Conservation (phyloP, 2,888 invertebrate species). For the Carterocephalus palaemon region DNA sequence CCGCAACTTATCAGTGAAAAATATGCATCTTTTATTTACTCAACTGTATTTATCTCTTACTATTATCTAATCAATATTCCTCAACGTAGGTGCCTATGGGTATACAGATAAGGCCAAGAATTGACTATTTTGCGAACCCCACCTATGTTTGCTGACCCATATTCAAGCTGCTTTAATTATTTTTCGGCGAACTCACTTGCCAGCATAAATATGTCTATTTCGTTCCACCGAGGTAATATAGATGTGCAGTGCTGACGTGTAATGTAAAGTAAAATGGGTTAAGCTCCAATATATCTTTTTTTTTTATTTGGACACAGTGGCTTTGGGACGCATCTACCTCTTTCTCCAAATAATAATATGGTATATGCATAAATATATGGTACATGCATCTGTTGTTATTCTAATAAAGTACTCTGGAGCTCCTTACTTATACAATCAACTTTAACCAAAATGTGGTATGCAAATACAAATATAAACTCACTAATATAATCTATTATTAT, state of each 20-base stretch:
- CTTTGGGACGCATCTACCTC: too few relatives aligned
- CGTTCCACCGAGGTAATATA: neutral
- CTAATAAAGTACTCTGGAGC: too few relatives aligned
- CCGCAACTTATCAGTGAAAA: slow-evolving; percentile 50
- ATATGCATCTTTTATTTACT: slow-evolving; percentile 74
- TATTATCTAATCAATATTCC: slow-evolving; percentile 71
- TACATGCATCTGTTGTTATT: too few relatives aligned
- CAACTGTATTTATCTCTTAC: slow-evolving; percentile 59
- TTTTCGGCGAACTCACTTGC: slow-evolving; percentile 36
- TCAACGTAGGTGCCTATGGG: slow-evolving; percentile 58
- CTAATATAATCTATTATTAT: too few relatives aligned
- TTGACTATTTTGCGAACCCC: slow-evolving; percentile 67
- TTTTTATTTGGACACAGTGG: too few relatives aligned
- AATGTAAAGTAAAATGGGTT: slow-evolving; percentile 12
- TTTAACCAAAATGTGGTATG: too few relatives aligned
- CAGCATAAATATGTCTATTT: neutral
- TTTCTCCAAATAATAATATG: too few relatives aligned
- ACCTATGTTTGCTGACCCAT: slow-evolving; percentile 73
- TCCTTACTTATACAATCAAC: too few relatives aligned
- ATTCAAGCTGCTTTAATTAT: slow-evolving; percentile 54
- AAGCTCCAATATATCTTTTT: too few relatives aligned
- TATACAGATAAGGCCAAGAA: slow-evolving; percentile 58
- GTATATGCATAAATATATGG: too few relatives aligned
- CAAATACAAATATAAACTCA: too few relatives aligned
- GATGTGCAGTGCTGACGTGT: slow-evolving; percentile 5